Evolutionary conservation across 2,797 vertebrate genomes (phyloP), one percentile per base, ranked within the genome.

Genomic region (Ficedula albicollis): DNA sequence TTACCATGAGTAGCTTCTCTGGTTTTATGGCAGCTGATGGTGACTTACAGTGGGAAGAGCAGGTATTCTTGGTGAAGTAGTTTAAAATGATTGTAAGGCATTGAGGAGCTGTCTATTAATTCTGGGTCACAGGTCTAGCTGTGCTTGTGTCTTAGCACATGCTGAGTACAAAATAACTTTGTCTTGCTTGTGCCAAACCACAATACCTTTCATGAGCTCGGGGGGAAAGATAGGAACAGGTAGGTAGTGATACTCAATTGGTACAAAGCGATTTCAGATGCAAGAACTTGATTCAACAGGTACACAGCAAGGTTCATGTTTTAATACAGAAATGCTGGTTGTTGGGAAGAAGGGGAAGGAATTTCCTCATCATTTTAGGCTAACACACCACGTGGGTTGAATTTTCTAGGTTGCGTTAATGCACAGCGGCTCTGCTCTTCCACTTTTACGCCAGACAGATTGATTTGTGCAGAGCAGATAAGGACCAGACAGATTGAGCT

Each of bases 361-460:
- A 41, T 93, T 89, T 84, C 62, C 20, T 54, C 7, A 20, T 62
- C 2, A 3, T 41, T 85, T 34, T 43, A 46, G 52, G 38, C 27
- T 43, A 67, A 32, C 5, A 29, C 6, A 18, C 3, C 0, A 1
- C 13, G 10, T 16, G 6, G 8, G 5, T 15, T 68, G 39, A 72
- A 80, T 43, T 77, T 90, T 70, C 41, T 56, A 29, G 15, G 17
- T 34, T 23, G 5, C 56, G 16, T 29, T 56, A 76, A 41, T 15
- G 34, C 10, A 38, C 7, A 49, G 43, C 5, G 41, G 4, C 30
- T 78, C 82, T 89, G 29, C 5, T 70, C 4, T 91, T 83, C 36
- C 11, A 11, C 11, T 59, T 85, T 62, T 77, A 63, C 20, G 63
- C 4, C 10, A 26, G 20, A 80, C 22, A 80, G 15, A 38, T 6